Conservation (phyloP, 2,797 vertebrate species). For the Acrossocheilus fasciatus region DNA sequence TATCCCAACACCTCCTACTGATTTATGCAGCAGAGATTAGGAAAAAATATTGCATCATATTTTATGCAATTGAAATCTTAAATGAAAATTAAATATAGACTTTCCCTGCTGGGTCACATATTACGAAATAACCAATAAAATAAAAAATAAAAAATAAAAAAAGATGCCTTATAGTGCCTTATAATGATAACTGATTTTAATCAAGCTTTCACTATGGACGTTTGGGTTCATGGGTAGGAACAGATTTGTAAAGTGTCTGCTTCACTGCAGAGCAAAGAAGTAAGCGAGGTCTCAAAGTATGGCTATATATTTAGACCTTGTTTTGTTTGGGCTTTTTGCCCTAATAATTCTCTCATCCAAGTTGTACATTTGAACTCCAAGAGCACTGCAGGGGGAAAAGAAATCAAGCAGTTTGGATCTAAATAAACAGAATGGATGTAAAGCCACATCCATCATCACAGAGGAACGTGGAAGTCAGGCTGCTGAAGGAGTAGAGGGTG, state of each 20-base stretch:
- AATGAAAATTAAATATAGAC: neutral
- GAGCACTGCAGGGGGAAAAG: neutral
- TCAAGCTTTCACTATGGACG: neutral
- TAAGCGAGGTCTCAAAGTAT: neutral
- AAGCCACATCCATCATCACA: conserved; percentile 50
- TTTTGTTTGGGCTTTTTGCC: conserved; percentile 16
- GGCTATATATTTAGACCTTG: conserved; percentile 8
- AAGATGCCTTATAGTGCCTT: neutral
- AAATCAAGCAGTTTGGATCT: conserved; percentile 32
- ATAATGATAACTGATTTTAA: neutral
- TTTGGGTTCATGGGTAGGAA: neutral
- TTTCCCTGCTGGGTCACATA: neutral
- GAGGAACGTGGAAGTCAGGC: conserved; percentile 32
- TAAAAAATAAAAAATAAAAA: no score
- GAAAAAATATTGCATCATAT: neutral
- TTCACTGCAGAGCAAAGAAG: neutral
- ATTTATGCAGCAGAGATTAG: conserved; percentile 9
- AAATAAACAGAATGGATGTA: conserved; percentile 47
- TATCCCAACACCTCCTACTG: neutral
- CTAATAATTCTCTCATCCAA: conserved; percentile 6
- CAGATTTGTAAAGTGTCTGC: neutral
- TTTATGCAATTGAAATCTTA: neutral
- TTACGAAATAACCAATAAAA: neutral
- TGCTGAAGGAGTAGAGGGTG: conserved; percentile 10
- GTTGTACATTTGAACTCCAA: neutral